Evolutionary conservation across 2,888 invertebrate species (phyloP).

Genomic region (Hemithea aestivaria): DNA sequence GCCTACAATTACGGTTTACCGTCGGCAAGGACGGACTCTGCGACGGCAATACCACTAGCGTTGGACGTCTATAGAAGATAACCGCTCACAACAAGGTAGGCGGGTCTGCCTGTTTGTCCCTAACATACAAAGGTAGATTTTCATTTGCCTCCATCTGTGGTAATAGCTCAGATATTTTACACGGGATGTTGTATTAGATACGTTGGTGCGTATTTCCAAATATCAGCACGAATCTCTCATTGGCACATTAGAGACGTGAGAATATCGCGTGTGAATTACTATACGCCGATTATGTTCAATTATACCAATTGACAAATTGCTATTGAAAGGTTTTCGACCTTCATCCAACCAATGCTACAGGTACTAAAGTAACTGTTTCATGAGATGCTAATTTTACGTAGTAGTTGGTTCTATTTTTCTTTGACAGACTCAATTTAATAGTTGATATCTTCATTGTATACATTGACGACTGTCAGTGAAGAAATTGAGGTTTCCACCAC

Average conservation of each 20-base stretch:
- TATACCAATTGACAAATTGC: constrained; percentile 50
- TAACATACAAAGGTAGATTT: too few relatives aligned
- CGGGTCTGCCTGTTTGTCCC: too few relatives aligned
- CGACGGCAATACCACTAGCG: too few relatives aligned
- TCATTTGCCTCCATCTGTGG: too few relatives aligned
- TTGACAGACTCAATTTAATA: too few relatives aligned
- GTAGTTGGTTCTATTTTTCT: background rate
- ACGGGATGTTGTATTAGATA: constrained; percentile 5
- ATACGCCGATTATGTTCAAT: constrained; percentile 46
- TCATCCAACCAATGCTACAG: constrained; percentile 32
- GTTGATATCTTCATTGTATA: too few relatives aligned
- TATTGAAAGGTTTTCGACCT: constrained; percentile 54
- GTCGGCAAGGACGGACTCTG: too few relatives aligned
- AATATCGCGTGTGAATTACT: constrained; percentile 42
- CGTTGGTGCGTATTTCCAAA: constrained; percentile 22
- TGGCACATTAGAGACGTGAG: constrained; percentile 34
- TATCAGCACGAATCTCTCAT: constrained; percentile 21
- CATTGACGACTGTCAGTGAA: too few relatives aligned
- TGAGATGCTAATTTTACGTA: constrained; percentile 11
- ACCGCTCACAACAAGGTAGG: too few relatives aligned
- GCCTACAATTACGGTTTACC: too few relatives aligned
- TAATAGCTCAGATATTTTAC: background rate
- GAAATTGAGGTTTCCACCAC: too few relatives aligned
- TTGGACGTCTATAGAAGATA: too few relatives aligned
- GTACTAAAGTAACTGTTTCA: constrained; percentile 20